Percentiles rank a stretch among this genome's conserved stretches.
Conservation (phyloP, 2,888 invertebrate genomes). For the Ceratothoa steindachneri region DNA sequence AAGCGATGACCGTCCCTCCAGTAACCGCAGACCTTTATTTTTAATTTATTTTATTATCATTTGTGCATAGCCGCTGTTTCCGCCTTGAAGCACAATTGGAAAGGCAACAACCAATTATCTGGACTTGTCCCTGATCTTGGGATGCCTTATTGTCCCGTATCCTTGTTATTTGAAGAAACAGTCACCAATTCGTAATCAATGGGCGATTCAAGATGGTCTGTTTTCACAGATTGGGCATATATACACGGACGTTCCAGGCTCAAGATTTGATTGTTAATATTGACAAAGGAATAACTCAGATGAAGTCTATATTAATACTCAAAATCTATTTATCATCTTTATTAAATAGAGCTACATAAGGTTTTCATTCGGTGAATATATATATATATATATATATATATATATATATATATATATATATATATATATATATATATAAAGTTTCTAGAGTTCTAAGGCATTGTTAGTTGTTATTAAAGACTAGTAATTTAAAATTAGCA, state of each 20-base stretch:
- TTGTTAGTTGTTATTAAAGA: too few species aligned
- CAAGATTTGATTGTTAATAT: slow-evolving; percentile 1
- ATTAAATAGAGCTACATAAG: not conserved
- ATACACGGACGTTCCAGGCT: not conserved
- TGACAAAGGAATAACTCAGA: slow-evolving; percentile 11
- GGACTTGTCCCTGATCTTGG: slow-evolving; percentile 3
- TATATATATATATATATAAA: too few species aligned
- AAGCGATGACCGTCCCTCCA: not conserved
- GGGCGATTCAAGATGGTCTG: slow-evolving; percentile 8
- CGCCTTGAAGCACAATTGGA: slow-evolving; percentile 1
- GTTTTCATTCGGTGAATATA: not conserved
- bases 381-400: slow-evolving; percentile 1
- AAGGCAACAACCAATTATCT: slow-evolving; percentile 7
- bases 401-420: slow-evolving; percentile 7
- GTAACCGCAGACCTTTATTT: not conserved
- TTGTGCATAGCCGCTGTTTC: not conserved
- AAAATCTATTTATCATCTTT: slow-evolving; percentile 11
- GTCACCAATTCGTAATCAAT: slow-evolving; percentile 6
- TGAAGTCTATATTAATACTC: slow-evolving; percentile 9
- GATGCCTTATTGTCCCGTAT: not conserved
- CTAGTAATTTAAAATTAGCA: too few species aligned
- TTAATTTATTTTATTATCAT: not conserved
- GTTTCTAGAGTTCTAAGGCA: too few species aligned
- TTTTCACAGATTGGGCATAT: slow-evolving; percentile 12
- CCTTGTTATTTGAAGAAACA: slow-evolving; percentile 11